Evolutionary conservation across 2,888 invertebrate species (phyloP).

Genomic region (Trichopria drosophilae): DNA sequence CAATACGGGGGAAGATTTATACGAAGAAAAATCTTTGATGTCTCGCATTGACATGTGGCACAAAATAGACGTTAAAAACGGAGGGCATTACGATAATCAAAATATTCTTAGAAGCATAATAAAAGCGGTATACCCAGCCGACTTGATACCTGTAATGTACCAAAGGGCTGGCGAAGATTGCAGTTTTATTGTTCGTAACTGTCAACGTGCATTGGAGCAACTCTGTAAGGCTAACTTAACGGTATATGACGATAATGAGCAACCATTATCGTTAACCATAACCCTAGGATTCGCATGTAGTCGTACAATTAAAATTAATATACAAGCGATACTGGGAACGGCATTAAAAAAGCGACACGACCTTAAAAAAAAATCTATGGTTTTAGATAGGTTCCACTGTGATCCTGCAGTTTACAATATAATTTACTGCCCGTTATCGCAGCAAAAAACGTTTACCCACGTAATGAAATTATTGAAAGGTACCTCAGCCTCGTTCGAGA

Average conservation of each 20-base stretch:
- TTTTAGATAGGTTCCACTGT: slow-evolving; percentile 58
- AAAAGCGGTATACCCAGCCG: slow-evolving; percentile 58
- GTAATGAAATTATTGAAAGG: slow-evolving; percentile 54
- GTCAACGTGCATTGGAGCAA: slow-evolving; percentile 59
- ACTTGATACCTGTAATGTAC: slow-evolving; percentile 61
- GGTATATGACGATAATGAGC: slow-evolving; percentile 44
- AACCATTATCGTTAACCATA: slow-evolving; percentile 51
- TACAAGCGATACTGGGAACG: slow-evolving; percentile 56
- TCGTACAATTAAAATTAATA: slow-evolving; percentile 58
- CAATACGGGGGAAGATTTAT: no score
- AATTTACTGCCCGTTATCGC: slow-evolving; percentile 59
- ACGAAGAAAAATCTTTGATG: slow-evolving; percentile 48
- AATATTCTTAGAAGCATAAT: slow-evolving; percentile 57
- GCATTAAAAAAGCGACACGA: slow-evolving; percentile 56
- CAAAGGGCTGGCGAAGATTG: slow-evolving; percentile 51
- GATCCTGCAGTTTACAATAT: slow-evolving; percentile 54
- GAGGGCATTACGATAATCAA: slow-evolving; percentile 52
- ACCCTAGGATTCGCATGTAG: slow-evolving; percentile 58
- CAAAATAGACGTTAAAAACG: slow-evolving; percentile 47
- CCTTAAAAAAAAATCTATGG: slow-evolving; percentile 47
- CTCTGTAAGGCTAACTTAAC: slow-evolving; percentile 59
- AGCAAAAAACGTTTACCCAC: slow-evolving; percentile 59
- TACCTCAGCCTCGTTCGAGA: slow-evolving; percentile 41
- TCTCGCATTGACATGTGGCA: slow-evolving; percentile 52
- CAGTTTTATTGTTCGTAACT: slow-evolving; percentile 60